Base-by-base conservation (phyloP, 2,797 vertebrate genomes). In the Spheniscus humboldti region DNA sequence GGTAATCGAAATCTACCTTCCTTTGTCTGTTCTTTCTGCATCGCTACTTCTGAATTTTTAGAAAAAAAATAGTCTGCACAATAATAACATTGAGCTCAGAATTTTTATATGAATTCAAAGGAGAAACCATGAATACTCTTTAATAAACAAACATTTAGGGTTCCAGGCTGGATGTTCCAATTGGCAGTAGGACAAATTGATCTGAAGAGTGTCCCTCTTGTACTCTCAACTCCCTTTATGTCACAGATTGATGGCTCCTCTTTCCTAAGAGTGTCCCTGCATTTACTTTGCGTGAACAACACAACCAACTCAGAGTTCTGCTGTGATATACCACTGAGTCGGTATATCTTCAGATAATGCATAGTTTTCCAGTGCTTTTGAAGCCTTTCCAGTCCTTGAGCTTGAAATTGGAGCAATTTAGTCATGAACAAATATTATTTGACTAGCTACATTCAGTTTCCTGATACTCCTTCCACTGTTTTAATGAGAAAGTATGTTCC, bases 161-260 rank as follows among this genome's bases (percentile, higher is more conserved):
- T 94, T 96, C 88, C 86, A 87, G 81, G 71, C 92, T 94, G 88
- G 35, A 95, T 96, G 86, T 94, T 95, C 63, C 93, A 96, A 72
- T 96, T 96, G 96, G 94, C 94, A 95, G 88, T 91, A 95, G 95
- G 78, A 97, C 95, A 96, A 97, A 96, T 94, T 74, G 92, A 75
- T 91, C 78, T 92, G 86, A 92, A 83, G 92, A 86, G 64, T 47
- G 64, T 96, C 96, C 91, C 94, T 94, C 78, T 94, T 95, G 94
- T 91, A 91, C 95, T 92, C 91, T 96, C 73, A 93, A 88, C 91
- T 97, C 93, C 94, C 86, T 95, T 97, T 97, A 96, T 96, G 94
- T 96, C 95, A 97, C 92, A 95, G 86, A 94, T 95, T 95, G 94
- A 96, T 96, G 84, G 55, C 87, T 94, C 0, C 86, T 92, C 86